These are phyloP conservation scores for Eulemur coronatus DNA, from an alignment of 2,797 vertebrate species.

Conservation along the genomic window DNA sequence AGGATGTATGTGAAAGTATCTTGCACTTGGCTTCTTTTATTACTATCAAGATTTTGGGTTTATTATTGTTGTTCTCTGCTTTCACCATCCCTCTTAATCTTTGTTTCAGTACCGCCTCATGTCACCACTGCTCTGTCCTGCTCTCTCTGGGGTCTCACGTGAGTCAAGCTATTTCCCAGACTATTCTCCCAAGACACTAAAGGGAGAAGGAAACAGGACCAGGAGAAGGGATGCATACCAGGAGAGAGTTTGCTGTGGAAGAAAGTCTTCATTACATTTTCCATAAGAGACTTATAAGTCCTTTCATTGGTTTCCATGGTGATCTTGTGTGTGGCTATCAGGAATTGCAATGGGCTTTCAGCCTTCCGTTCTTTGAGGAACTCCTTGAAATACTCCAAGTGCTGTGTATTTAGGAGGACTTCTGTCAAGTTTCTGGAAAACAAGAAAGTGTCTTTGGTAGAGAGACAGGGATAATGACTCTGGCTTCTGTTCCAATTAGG, in stretches of 20 bases:
- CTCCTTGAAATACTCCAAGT: constrained; percentile 77
- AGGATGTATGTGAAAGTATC: background rate
- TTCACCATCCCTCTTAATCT: background rate
- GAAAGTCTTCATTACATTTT: constrained; percentile 70
- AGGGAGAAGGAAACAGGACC: background rate
- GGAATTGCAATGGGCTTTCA: constrained; percentile 74
- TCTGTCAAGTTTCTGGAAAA: constrained; percentile 77
- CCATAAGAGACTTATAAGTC: background rate
- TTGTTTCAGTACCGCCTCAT: background rate
- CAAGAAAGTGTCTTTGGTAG: background rate
- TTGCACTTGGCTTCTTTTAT: background rate
- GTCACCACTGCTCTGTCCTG: background rate
- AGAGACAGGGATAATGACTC: background rate
- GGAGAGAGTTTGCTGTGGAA: constrained; percentile 62
- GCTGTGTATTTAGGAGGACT: constrained; percentile 68
- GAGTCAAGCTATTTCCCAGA: background rate
- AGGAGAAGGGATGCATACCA: constrained; percentile 65
- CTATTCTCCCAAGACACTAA: background rate
- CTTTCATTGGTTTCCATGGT: constrained; percentile 50
- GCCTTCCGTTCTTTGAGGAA: constrained; percentile 73
- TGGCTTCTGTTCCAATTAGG: background rate
- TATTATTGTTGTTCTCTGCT: background rate
- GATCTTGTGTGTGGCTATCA: constrained; percentile 72
- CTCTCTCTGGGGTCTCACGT: background rate
- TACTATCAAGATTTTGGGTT: background rate